Evolutionary conservation across 2,888 invertebrate genomes (phyloP), one percentile per base, ranked within the genome.

Genomic region (Malthinus flaveolus): DNA sequence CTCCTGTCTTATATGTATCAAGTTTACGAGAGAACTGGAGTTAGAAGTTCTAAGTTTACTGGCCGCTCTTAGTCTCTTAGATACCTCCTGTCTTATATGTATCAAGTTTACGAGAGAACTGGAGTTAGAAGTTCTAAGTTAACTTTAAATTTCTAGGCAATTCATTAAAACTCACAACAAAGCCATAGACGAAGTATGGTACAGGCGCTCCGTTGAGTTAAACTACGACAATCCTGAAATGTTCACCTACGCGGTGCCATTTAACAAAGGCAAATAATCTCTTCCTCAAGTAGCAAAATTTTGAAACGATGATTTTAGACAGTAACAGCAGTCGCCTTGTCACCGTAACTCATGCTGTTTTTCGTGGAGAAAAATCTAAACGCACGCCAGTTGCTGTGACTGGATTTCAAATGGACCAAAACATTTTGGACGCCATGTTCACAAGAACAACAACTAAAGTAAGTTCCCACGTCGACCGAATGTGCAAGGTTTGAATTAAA

Each of bases 181-280:
- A 39, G 87, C 93, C 1, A 91, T 91, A 47, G 93, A 95, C 74
- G 93, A 95, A 76, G 85, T 90, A 44, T 95, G 93, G 92, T 95
- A 95, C 75, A 87, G 89, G 60, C 83, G 93, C 12, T 90, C 94
- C 0, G 93, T 94, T 0, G 93, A 94, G 68, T 90, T 92, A 70
- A 88, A 93, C 78, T 87, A 87, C 72, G 81, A 88, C 13, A 83
- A 89, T 62, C 81, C 88, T 15, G 86, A 88, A 1, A 85, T 87
- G 33, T 94, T 91, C 74, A 90, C 94, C 0, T 94, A 90, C 77
- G 87, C 89, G 0, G 87, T 90, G 12, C 89, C 89, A 10, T 86
- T 87, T 71, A 85, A 88, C 4, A 34, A 3, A 46, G 46, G 49
- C 56, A 44, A n/a, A 7, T 15, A 8, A 7, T n/a, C 39, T n/a